Percentiles rank a stretch among this genome's conserved stretches.
Evolutionary conservation across 2,888 invertebrate species (phyloP).

Genomic region (Drosophila ezoana): DNA sequence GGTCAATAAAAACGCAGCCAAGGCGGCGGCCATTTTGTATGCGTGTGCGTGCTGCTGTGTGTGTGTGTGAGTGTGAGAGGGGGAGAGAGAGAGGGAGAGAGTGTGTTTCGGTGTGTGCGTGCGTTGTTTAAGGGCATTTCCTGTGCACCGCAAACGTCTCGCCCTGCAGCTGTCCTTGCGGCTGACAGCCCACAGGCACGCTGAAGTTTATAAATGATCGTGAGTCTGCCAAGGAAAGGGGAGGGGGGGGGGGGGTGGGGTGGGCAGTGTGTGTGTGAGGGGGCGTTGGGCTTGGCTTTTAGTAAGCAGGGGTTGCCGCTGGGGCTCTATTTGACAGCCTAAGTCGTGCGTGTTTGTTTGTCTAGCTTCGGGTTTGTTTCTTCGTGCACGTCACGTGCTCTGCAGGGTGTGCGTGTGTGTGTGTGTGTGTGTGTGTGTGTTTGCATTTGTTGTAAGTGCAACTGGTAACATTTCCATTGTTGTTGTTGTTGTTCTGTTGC

Average conservation of each 20-base stretch:
- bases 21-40: slow-evolving; percentile 18
- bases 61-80: background rate
- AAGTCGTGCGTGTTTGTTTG: slow-evolving; percentile 64
- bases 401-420: slow-evolving; percentile 6
- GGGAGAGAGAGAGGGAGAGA: too few relatives aligned
- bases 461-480: slow-evolving; percentile 56
- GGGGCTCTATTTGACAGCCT: slow-evolving; percentile 45
- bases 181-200: slow-evolving; percentile 56
- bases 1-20: slow-evolving; percentile 48
- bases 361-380: slow-evolving; percentile 25
- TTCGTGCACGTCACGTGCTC: slow-evolving; percentile 43
- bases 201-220: slow-evolving; percentile 77
- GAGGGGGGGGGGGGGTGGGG: background rate
- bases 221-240: background rate
- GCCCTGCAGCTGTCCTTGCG: slow-evolving; percentile 49
- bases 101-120: slow-evolving; percentile 54
- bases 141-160: slow-evolving; percentile 35
- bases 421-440: slow-evolving; percentile 31
- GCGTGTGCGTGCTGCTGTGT: slow-evolving; percentile 7
- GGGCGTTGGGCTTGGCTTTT: background rate
- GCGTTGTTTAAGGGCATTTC: slow-evolving; percentile 63
- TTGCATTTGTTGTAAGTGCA: slow-evolving; percentile 61
- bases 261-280: background rate
- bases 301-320: slow-evolving; percentile 7
- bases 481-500: slow-evolving; percentile 27